These are phyloP conservation scores for Nomada ruficornis DNA, from an alignment of 2,888 invertebrate genomes.

Conservation along the genomic window DNA sequence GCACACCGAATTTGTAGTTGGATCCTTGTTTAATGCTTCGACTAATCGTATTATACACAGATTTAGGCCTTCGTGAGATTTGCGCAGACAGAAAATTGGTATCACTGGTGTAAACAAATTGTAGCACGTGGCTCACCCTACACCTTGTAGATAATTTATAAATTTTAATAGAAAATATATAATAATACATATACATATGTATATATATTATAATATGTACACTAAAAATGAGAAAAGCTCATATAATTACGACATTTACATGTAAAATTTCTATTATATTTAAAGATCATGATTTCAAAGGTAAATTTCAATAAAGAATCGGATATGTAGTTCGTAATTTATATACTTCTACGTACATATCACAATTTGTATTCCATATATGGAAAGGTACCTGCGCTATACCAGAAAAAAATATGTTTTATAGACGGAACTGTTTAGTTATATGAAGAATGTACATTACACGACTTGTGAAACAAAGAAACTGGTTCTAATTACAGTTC, in stretches of 20 bases:
- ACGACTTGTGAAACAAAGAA: slow-evolving; percentile 43
- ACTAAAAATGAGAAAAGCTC: not conserved
- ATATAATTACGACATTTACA: not conserved
- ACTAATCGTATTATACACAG: not conserved
- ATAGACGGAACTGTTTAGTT: slow-evolving; percentile 44
- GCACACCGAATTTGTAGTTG: not conserved
- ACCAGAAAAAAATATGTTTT: not conserved
- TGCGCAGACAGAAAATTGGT: not conserved
- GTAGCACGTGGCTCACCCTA: not conserved
- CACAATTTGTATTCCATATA: too few relatives aligned
- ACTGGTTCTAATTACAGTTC: slow-evolving; percentile 1
- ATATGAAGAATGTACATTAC: slow-evolving; percentile 17
- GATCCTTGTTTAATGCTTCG: not conserved
- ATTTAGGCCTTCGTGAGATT: not conserved
- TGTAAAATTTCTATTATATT: not conserved
- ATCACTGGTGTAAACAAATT: not conserved
- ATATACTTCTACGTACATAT: too few relatives aligned
- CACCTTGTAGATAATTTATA: not conserved
- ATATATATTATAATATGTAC: not conserved
- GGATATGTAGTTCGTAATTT: too few relatives aligned
- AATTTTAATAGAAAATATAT: not conserved
- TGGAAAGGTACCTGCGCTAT: too few relatives aligned
- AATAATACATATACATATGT: not conserved
- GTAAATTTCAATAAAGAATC: too few relatives aligned
- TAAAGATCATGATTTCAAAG: too few relatives aligned